Evolutionary conservation across 2,797 vertebrate species (phyloP).

Genomic region (Echiichthys vipera): DNA sequence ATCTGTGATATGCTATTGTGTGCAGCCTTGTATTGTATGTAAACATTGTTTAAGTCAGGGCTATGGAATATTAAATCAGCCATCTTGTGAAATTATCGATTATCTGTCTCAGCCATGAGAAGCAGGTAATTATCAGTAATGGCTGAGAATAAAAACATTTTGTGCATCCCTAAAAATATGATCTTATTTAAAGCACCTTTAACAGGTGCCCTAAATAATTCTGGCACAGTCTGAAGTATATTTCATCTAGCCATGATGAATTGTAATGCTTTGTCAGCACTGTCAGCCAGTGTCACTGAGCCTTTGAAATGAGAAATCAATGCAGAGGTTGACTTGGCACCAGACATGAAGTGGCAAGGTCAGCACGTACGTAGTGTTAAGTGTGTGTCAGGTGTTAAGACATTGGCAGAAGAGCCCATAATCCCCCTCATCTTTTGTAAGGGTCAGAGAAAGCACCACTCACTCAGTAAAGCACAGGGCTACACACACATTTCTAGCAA

Average conservation of each 20-base stretch:
- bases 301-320: conserved; percentile 59
- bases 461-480: background rate
- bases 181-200: conserved; percentile 11
- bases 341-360: conserved; percentile 52
- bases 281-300: conserved; percentile 34
- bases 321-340: conserved; percentile 36
- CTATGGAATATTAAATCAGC: no score
- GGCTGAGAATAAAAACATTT: no score
- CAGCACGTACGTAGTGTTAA: conserved; percentile 19
- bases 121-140: no score
- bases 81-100: no score
- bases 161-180: no score
- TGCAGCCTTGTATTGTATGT: no score
- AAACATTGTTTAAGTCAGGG: no score
- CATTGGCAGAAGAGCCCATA: conserved; percentile 4
- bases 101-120: no score
- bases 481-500: background rate
- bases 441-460: conserved; percentile 31
- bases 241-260: conserved; percentile 48
- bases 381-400: conserved; percentile 30
- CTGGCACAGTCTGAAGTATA: conserved; percentile 8
- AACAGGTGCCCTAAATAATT: conserved; percentile 19
- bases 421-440: conserved; percentile 8
- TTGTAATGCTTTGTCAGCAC: conserved; percentile 40
- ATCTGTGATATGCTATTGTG: no score